Evolutionary conservation across 2,888 invertebrate species (phyloP), one percentile per base, ranked within the genome.

Genomic region (Lepetodrilus schrolli): DNA sequence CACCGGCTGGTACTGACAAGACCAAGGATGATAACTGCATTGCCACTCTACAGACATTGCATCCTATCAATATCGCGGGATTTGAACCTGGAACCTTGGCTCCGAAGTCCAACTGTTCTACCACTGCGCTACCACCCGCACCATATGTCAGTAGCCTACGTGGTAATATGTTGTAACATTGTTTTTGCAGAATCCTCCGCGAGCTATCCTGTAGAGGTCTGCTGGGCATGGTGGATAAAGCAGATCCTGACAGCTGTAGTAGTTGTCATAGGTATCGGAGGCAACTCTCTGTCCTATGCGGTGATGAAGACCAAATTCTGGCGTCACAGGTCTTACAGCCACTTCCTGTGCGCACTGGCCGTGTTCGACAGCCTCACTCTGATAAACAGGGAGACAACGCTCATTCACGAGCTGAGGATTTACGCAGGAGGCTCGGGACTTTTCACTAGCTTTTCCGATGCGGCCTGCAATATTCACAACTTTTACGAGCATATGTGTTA

Each of bases 331-430:
- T 87, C 88, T 10, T 88, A 88, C 78, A 84, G 86, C 2, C 86
- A 87, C 74, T 87, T 86, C 69, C 79, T 88, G 7, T 85, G 87
- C 73, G 82, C 86, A 7, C 78, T 89, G 66, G 87, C 88, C 4
- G 78, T 88, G 3, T 88, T 88, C 72, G 86, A 87, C 79, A 87
- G 84, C 47, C 76, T 88, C 21, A 86, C 87, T 4, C 78, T 90
- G 20, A 70, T 87, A 4, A 78, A 76, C n/a, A 77, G 81, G 23
- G 81, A 84, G 50, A 73, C 85, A 1, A 70, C 68, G 5, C 76
- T 82, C 3, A 75, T 84, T 0, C 80, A 86, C 38, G 84, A 84
- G 36, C 77, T 83, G 7, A 58, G 83, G 8, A 82, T 70, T 21
- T 66, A 75, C 69, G 34, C 71, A 21, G 69, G 17, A 2, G 49